phyloP scores from a whole-genome alignment of 2,888 invertebrate species.

The Drosophila prolongata region DNA sequence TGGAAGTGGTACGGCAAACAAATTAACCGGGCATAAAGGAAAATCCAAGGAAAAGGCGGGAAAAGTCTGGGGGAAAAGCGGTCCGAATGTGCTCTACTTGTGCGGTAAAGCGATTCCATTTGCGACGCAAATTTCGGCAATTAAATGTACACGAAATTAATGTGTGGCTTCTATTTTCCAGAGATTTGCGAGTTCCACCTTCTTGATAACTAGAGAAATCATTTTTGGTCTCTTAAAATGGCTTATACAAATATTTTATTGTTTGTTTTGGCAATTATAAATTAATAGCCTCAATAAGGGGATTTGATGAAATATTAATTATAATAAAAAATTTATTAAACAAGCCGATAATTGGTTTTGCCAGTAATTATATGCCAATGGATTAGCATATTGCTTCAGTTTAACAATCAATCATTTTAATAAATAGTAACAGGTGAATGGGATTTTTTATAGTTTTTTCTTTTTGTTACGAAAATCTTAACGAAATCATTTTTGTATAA shows the following conservation, averaged over 20 bases:
- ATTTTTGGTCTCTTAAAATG: not conserved
- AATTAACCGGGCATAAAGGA: constrained; percentile 13
- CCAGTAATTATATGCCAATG: no score
- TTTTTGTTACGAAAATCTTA: no score
- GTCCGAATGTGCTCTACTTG: constrained; percentile 1
- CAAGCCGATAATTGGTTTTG: no score
- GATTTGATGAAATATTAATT: not conserved
- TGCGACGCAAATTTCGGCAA: constrained; percentile 23
- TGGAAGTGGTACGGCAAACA: constrained; percentile 16
- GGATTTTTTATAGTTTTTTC: no score
- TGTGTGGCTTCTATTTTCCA: constrained; percentile 6
- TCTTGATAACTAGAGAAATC: no score
- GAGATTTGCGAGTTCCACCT: not conserved
- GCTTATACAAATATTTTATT: not conserved
- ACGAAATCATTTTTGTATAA: no score
- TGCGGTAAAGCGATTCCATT: constrained; percentile 9
- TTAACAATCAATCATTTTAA: no score
- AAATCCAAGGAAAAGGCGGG: not conserved
- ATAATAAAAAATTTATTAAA: no score
- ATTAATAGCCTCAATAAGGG: no score
- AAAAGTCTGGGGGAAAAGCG: not conserved
- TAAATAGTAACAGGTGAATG: no score
- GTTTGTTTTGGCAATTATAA: not conserved
- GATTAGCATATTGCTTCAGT: no score
- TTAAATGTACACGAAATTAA: constrained; percentile 18